A percentile compares a stretch with the other conserved stretches of the same genome.
These are phyloP conservation scores for Prenolepis imparis DNA, from an alignment of 2,888 invertebrate species.

Conservation along the genomic window DNA sequence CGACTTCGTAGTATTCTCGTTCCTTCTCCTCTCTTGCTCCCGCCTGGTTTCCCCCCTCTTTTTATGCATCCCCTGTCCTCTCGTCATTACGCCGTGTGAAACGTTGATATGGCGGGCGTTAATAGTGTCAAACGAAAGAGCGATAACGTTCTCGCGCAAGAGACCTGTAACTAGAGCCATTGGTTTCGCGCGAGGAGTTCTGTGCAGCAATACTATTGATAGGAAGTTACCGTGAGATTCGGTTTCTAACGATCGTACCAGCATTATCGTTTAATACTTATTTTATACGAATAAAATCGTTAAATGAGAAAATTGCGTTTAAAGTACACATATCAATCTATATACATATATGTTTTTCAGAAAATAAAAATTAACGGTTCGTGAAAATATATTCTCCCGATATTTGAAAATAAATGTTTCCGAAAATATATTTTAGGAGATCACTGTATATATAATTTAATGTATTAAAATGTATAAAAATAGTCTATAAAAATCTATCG, in stretches of 20 bases:
- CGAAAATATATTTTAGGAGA: not conserved
- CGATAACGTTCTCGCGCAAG: conserved; percentile 37
- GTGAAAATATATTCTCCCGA: too few relatives aligned
- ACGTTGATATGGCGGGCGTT: conserved; percentile 66
- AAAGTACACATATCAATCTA: too few relatives aligned
- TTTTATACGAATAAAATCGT: conserved; percentile 6
- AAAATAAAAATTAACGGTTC: too few relatives aligned
- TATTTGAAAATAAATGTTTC: not conserved
- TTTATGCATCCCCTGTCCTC: conserved; percentile 42
- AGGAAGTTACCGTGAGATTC: conserved; percentile 22
- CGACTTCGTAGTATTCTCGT: conserved; percentile 48
- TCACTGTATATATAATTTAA: not conserved
- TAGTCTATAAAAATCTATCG: not conserved
- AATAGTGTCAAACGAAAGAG: conserved; percentile 60
- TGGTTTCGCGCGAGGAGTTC: conserved; percentile 36
- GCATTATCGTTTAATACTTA: conserved; percentile 1
- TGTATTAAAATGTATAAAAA: not conserved
- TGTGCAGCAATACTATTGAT: conserved; percentile 25
- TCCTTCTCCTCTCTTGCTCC: conserved; percentile 20
- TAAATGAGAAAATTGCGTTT: not conserved
- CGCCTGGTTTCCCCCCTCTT: conserved; percentile 4
- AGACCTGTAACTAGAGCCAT: conserved; percentile 41
- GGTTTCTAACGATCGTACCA: conserved; percentile 31
- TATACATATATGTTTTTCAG: too few relatives aligned
- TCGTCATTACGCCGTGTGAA: conserved; percentile 62